Evolutionary conservation across 2,888 invertebrate genomes (phyloP).

Genomic region (Ophion ellenae): DNA sequence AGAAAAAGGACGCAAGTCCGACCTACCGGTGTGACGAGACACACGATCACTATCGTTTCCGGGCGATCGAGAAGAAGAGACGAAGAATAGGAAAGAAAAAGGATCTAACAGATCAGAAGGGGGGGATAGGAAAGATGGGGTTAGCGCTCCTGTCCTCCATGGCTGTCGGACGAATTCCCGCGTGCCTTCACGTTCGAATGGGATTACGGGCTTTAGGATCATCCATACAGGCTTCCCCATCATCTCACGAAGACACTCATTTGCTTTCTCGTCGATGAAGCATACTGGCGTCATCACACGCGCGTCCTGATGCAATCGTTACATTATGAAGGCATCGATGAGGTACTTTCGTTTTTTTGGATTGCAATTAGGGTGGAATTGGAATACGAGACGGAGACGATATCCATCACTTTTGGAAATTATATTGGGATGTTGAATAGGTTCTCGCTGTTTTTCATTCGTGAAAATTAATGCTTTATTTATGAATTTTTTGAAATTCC

Average conservation of each 20-base stretch:
- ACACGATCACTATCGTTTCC: slow-evolving; percentile 59
- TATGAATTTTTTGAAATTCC: no score
- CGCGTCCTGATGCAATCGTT: not conserved
- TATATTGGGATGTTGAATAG: no score
- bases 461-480: no score
- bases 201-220: not conserved
- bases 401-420: no score
- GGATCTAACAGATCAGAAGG: slow-evolving; percentile 39
- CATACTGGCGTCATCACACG: not conserved
- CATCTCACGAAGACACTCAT: not conserved
- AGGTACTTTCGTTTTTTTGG: not conserved
- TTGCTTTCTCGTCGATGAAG: not conserved
- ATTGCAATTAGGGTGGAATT: not conserved
- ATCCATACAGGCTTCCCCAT: not conserved
- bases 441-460: no score
- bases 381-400: no score
- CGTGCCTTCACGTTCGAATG: slow-evolving; percentile 55
- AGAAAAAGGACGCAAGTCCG: slow-evolving; percentile 29
- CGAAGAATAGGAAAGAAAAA: slow-evolving; percentile 20
- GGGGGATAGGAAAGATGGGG: not conserved
- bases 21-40: slow-evolving; percentile 56
- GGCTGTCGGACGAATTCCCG: slow-evolving; percentile 42
- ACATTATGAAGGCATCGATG: not conserved
- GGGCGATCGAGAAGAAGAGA: slow-evolving; percentile 54
- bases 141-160: slow-evolving; percentile 11